Evolutionary conservation across 2,797 vertebrate species (phyloP).

Genomic region (Rhinatrema bivittatum): DNA sequence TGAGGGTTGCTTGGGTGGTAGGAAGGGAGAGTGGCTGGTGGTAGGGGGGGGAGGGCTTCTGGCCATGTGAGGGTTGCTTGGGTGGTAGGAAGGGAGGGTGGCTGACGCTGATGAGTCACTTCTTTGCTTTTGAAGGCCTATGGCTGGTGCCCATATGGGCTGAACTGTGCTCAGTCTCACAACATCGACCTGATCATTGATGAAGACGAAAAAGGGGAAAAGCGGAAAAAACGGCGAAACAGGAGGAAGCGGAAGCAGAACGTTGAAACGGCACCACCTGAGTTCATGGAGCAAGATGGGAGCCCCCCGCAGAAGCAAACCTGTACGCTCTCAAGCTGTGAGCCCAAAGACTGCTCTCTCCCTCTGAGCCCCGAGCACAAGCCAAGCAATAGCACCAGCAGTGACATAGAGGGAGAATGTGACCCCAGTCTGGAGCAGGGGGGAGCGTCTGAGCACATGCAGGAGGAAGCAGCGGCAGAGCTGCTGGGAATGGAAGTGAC

Average conservation of each 20-base stretch:
- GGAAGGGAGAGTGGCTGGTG: too few relatives aligned
- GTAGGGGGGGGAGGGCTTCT: too few relatives aligned
- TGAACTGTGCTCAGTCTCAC: slow-evolving; percentile 78
- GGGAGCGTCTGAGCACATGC: neutral
- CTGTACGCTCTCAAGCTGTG: slow-evolving; percentile 29
- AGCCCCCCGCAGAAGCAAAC: slow-evolving; percentile 41
- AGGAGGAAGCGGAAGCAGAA: slow-evolving; percentile 63
- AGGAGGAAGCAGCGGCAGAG: neutral
- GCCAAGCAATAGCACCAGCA: too few relatives aligned
- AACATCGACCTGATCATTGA: slow-evolving; percentile 89
- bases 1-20: too few relatives aligned
- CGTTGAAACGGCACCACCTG: slow-evolving; percentile 10
- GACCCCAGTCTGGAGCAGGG: neutral
- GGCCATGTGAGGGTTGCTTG: too few relatives aligned
- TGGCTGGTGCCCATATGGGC: slow-evolving; percentile 86
- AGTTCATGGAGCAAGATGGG: slow-evolving; percentile 18
- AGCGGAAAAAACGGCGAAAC: slow-evolving; percentile 59
- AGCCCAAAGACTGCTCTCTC: too few relatives aligned
- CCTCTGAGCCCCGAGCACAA: too few relatives aligned
- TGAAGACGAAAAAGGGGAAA: slow-evolving; percentile 75
- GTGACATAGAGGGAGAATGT: neutral
- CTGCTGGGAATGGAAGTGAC: too few relatives aligned
- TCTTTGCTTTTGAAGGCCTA: slow-evolving; percentile 66
- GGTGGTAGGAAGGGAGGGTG: too few relatives aligned
- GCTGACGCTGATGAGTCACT: too few relatives aligned